Conservation (phyloP, 2,797 vertebrate genomes). For the Enoplosus armatus region DNA sequence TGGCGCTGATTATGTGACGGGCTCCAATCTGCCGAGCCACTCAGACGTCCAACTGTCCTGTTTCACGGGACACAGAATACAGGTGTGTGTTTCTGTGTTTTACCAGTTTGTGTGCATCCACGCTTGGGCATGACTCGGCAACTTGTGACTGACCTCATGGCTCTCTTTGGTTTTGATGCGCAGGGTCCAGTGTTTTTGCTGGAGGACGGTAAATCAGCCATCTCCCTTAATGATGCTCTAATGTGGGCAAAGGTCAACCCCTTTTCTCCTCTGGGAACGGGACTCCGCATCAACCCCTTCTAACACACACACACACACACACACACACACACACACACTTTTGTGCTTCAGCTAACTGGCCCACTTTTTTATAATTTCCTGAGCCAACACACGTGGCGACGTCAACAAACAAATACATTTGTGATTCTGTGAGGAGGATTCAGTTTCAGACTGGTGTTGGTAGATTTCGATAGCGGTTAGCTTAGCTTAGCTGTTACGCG, state of each 20-base stretch:
- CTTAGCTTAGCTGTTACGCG: slow-evolving; percentile 25
- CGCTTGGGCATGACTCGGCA: background rate
- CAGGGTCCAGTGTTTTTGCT: slow-evolving; percentile 95
- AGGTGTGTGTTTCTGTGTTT: slow-evolving; percentile 78
- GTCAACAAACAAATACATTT: slow-evolving; percentile 3
- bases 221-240: slow-evolving; percentile 96
- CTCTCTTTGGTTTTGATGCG: background rate
- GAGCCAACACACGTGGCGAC: background rate
- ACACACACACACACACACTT: slow-evolving; percentile 1
- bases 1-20: slow-evolving; percentile 93
- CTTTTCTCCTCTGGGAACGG: slow-evolving; percentile 97
- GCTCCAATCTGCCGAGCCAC: slow-evolving; percentile 95
- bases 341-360: slow-evolving; percentile 18
- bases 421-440: slow-evolving; percentile 8
- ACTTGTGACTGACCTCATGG: background rate
- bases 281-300: slow-evolving; percentile 96
- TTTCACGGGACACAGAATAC: slow-evolving; percentile 94
- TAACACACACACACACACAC: slow-evolving; percentile 63
- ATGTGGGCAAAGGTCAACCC: slow-evolving; percentile 99
- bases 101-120: background rate
- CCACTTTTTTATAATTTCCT: slow-evolving; percentile 24
- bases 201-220: slow-evolving; percentile 95
- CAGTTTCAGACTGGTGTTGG: slow-evolving; percentile 7
- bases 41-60: slow-evolving; percentile 94
- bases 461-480: slow-evolving; percentile 22